Evolutionary conservation across 2,113 vertebrate species (phyloP), one percentile per base, ranked within the genome.

Genomic region (Scartelaos histophorus): DNA sequence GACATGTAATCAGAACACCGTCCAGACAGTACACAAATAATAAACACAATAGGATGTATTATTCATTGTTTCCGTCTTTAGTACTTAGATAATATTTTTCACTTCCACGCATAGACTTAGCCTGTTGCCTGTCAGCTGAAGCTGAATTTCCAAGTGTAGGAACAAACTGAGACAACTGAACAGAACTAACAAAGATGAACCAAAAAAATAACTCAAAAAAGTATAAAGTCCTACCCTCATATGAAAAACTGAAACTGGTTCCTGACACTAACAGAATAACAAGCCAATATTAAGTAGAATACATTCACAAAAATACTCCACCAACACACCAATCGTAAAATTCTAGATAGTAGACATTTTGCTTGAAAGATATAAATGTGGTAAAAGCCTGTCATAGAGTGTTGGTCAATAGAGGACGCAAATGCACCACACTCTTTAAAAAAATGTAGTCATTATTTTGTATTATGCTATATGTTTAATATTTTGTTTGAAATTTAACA

Each of bases 1-100:
- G 21, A 58, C 56, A 58, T 25, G 58, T 61, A 61, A 61, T 61
- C 58, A 61, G 58, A 34, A 34, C 13, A 6, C 58, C 7, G 58
- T 61, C 58, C 25, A 61, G 58, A 61, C 58, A 61, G 58, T 34
- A 61, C 6, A 34, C 58, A 61, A 34, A 61, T 34, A 34, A 29
- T 34, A 61, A 2, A 34, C 25, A 61, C 15, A 61, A 61, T 34
- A 61, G 24, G 58, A 58, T 58, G 56, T 13, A 15, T 58, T 57
- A 25, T 9, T 57, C 21, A 22, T 57, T 57, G 56, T 57, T 25
- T 25, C 56, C 24, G 3, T 58, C 24, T 25, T 19, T 34, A 29
- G 58, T 35, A 60, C 24, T 16, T 29, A 15, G 24, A 34, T 34
- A 34, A 61, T 34, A 29, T 34, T 34, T 61, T 24, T 29, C 57